Evolutionary conservation across 2,888 invertebrate species (phyloP).

Genomic region (Aradus depressus): DNA sequence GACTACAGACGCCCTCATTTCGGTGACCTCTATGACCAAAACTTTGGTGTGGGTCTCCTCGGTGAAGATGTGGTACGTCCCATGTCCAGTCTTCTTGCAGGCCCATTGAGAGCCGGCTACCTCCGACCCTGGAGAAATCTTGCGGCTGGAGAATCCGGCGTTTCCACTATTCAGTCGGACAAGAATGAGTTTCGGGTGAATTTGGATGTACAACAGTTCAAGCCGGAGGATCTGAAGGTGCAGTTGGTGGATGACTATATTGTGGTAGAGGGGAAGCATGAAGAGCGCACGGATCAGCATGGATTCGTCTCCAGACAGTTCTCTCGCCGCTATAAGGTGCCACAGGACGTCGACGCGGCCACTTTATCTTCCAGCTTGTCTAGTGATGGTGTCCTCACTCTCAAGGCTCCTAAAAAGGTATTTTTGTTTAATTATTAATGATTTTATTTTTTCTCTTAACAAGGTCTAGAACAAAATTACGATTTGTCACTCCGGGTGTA

Average conservation of each 20-base stretch:
- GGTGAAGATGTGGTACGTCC: constrained; percentile 25
- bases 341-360: constrained; percentile 36
- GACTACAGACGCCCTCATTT: constrained; percentile 23
- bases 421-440: neutral
- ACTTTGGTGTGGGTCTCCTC: constrained; percentile 30
- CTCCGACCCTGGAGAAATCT: constrained; percentile 30
- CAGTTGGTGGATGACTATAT: constrained; percentile 37
- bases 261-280: constrained; percentile 38
- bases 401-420: constrained; percentile 34
- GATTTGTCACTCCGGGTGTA: neutral
- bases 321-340: constrained; percentile 37
- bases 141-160: constrained; percentile 27
- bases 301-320: constrained; percentile 38
- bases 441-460: no score
- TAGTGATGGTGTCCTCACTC: constrained; percentile 36
- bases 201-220: constrained; percentile 37
- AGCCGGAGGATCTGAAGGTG: constrained; percentile 37
- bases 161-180: constrained; percentile 28
- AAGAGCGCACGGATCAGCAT: constrained; percentile 37
- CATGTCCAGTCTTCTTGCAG: constrained; percentile 7
- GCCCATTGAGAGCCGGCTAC: constrained; percentile 28
- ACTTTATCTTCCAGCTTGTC: constrained; percentile 35
- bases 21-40: constrained; percentile 29
- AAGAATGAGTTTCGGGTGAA: constrained; percentile 33
- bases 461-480: neutral